phyloP scores from a whole-genome alignment of 2,797 vertebrate genomes.

The Coracias cyanogaster region DNA sequence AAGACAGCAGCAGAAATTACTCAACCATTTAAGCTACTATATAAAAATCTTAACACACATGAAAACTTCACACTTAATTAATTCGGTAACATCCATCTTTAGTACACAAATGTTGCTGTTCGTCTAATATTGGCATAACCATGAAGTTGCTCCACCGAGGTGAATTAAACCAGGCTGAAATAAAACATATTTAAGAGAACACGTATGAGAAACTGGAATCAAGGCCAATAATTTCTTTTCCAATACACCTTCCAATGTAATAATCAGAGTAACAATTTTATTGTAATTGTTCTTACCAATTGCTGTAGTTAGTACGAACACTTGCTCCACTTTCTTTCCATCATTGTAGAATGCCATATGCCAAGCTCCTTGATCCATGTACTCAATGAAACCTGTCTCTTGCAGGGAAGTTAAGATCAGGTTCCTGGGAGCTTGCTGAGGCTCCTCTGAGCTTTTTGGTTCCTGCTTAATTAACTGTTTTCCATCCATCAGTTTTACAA shows the following conservation, averaged over 20 bases:
- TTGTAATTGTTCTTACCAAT: conserved; percentile 83
- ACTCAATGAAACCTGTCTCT: conserved; percentile 96
- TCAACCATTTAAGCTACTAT: neutral
- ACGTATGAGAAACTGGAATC: neutral
- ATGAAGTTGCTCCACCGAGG: neutral
- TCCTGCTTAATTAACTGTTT: conserved; percentile 92
- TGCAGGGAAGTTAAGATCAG: conserved; percentile 91
- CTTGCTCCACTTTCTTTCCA: conserved; percentile 93
- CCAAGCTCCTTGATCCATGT: conserved; percentile 96
- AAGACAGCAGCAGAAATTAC: neutral
- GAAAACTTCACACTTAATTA: neutral
- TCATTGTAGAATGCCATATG: conserved; percentile 96
- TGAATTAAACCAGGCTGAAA: conserved; percentile 11
- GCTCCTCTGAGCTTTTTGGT: conserved; percentile 84
- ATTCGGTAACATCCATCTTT: neutral
- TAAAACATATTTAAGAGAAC: neutral
- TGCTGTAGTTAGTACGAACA: conserved; percentile 91
- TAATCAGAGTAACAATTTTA: neutral
- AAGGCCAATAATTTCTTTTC: neutral
- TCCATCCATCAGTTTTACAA: conserved; percentile 95
- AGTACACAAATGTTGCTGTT: neutral
- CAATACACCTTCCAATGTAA: neutral
- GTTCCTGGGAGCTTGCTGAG: conserved; percentile 85
- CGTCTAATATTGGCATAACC: neutral
- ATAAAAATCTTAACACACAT: neutral